These are phyloP conservation scores for Drosophila mayri DNA, from an alignment of 1,140 invertebrate species.

Conservation along the genomic window DNA sequence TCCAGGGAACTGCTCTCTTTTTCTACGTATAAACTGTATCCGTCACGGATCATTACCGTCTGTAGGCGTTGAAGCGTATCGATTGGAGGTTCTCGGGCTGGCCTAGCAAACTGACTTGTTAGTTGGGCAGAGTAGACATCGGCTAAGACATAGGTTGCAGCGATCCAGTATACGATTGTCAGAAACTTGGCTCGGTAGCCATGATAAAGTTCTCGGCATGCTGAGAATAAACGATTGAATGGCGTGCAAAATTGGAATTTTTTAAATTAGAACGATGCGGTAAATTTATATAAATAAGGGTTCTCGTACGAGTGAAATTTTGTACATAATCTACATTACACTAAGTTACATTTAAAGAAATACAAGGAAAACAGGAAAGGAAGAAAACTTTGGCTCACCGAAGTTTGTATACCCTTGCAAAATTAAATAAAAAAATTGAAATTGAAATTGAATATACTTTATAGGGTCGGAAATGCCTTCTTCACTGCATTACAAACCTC, in stretches of 20 bases:
- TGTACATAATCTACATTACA: too few relatives aligned
- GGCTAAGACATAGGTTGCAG: constrained; percentile 89
- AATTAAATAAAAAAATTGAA: too few relatives aligned
- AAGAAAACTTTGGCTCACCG: not conserved
- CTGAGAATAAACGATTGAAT: constrained; percentile 20
- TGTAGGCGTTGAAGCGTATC: constrained; percentile 87
- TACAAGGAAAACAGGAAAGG: not conserved
- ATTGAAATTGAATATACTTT: too few relatives aligned
- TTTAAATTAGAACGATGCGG: too few relatives aligned
- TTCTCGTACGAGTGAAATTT: not conserved
- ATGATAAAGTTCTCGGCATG: constrained; percentile 85
- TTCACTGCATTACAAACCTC: too few relatives aligned
- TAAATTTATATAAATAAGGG: not conserved
- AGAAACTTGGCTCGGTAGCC: constrained; percentile 88
- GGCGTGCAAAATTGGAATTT: too few relatives aligned
- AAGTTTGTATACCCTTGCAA: too few relatives aligned
- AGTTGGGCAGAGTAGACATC: constrained; percentile 91
- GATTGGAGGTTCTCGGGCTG: constrained; percentile 88
- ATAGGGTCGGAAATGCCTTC: too few relatives aligned
- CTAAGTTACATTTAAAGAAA: not conserved
- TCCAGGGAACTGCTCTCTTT: constrained; percentile 89
- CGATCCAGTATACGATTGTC: constrained; percentile 88
- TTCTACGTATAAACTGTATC: constrained; percentile 88
- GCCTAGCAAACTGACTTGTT: constrained; percentile 89
- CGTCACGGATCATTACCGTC: constrained; percentile 87